These are phyloP conservation scores for Xiphophorus maculatus DNA, from an alignment of 2,113 vertebrate species.

Conservation along the genomic window DNA sequence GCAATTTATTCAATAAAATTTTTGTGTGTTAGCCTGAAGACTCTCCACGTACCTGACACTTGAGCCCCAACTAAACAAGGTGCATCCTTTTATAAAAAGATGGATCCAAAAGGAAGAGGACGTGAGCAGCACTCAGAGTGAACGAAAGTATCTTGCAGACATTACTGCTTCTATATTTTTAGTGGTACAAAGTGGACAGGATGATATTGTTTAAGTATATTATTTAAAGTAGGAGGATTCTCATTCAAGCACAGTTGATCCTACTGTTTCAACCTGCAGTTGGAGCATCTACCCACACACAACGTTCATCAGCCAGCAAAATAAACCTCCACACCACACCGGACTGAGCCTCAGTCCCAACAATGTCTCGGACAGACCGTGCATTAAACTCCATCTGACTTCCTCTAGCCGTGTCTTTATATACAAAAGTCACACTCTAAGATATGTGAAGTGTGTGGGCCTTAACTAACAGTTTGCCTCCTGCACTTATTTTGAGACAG, in stretches of 20 bases:
- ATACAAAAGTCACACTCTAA: constrained; percentile 21
- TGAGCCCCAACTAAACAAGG: not conserved
- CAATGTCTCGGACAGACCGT: constrained; percentile 46
- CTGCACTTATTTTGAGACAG: constrained; percentile 55
- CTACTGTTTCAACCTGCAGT: constrained; percentile 35
- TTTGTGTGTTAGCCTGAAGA: too few species aligned
- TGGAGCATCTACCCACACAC: constrained; percentile 53
- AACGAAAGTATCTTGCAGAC: not conserved
- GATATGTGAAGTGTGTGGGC: constrained; percentile 52
- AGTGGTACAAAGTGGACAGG: constrained; percentile 15
- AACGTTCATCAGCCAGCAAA: constrained; percentile 43
- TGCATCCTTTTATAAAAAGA: not conserved
- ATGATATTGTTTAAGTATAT: constrained; percentile 35
- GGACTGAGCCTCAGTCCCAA: constrained; percentile 1
- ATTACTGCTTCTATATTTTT: not conserved
- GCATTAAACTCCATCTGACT: constrained; percentile 26
- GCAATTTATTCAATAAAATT: too few species aligned
- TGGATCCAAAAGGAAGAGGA: not conserved
- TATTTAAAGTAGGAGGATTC: constrained; percentile 40
- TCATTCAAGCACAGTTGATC: constrained; percentile 32
- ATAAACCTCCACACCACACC: constrained; percentile 52
- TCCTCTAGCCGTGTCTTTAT: constrained; percentile 34
- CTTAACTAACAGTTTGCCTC: constrained; percentile 37
- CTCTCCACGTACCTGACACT: too few species aligned
- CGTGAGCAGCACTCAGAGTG: not conserved